A percentile compares a stretch with the other conserved stretches of the same genome.
phyloP scores from a whole-genome alignment of 2,888 invertebrate genomes.

The Diarsia rubi region DNA sequence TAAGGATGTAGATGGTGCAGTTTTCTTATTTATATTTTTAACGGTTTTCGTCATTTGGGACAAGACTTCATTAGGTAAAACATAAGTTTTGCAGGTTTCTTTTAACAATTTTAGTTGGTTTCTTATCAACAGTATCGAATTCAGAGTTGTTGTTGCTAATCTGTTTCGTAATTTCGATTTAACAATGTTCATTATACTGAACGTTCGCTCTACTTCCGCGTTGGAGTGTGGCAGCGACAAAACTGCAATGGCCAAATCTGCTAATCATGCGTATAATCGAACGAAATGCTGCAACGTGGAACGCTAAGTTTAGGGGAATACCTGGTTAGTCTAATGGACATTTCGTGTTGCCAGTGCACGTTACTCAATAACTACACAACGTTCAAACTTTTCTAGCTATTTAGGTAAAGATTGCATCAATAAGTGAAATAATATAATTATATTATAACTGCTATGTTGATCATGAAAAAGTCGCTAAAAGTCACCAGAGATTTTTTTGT shows the following conservation, averaged over 20 bases:
- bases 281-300: not conserved
- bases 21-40: too few species aligned
- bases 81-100: not conserved
- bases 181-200: not conserved
- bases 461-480: not conserved
- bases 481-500: not conserved
- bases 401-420: too few species aligned
- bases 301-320: not conserved
- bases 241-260: conserved; percentile 2
- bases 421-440: too few species aligned
- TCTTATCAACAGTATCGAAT: conserved; percentile 1
- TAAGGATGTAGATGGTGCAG: too few species aligned
- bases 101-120: not conserved
- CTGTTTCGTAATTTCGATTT: not conserved
- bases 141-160: conserved; percentile 1
- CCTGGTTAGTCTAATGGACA: not conserved
- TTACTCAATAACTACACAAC: too few species aligned
- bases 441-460: not conserved
- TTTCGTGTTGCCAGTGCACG: not conserved
- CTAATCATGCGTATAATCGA: not conserved
- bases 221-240: not conserved
- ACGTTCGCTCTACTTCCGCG: not conserved
- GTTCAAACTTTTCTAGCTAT: too few species aligned
- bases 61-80: conserved; percentile 3
- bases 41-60: conserved; percentile 3